Conservation (phyloP, 2,113 vertebrate genomes). For the Anhinga anhinga region DNA sequence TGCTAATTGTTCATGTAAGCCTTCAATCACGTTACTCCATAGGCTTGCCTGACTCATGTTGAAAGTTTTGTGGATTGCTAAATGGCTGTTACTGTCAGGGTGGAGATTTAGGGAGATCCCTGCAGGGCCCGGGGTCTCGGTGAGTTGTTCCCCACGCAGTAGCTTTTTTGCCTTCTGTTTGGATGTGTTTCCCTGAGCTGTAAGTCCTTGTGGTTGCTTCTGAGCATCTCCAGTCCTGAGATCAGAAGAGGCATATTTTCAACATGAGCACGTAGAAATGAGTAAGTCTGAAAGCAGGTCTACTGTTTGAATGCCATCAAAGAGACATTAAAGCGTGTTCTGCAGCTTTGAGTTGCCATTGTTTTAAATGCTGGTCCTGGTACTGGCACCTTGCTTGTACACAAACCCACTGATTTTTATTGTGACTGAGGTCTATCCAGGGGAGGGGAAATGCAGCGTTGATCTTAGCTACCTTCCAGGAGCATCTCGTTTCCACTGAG, state of each 20-base stretch:
- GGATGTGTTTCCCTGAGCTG: not conserved
- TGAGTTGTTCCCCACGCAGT: not conserved
- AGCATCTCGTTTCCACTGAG: not conserved
- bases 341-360: not conserved
- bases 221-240: not conserved
- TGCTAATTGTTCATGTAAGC: not conserved
- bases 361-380: not conserved
- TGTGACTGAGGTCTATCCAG: not conserved
- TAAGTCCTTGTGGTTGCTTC: not conserved
- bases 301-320: fast-evolving
- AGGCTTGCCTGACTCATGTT: not conserved
- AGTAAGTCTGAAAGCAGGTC: not conserved
- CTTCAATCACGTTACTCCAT: fast-evolving
- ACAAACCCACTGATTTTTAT: not conserved
- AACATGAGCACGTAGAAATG: not conserved
- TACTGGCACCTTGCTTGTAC: not conserved
- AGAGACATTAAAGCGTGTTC: not conserved
- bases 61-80: not conserved
- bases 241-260: not conserved
- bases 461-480: not conserved
- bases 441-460: not conserved
- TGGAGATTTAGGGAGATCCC: not conserved
- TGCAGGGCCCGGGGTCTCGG: not conserved
- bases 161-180: not conserved
- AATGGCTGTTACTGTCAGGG: not conserved